Conservation (phyloP, 2,888 invertebrate species). For the Meiosimyza platycephala region DNA sequence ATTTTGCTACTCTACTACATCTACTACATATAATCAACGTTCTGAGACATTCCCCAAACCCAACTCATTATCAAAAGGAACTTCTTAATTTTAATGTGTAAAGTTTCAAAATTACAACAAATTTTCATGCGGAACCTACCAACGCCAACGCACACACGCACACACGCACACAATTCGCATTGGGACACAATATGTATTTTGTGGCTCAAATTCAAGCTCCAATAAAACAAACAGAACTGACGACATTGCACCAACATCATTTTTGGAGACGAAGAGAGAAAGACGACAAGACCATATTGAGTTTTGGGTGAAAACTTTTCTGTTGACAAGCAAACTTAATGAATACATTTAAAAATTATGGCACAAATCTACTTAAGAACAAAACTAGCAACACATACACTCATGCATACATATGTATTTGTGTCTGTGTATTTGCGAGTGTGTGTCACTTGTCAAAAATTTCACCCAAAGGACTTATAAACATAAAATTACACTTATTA, state of each 20-base stretch:
- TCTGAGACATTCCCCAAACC: neutral
- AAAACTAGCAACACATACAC: too few species aligned
- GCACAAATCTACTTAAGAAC: neutral
- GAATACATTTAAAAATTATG: conserved; percentile 13
- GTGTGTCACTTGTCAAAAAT: conserved; percentile 23
- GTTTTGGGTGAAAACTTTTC: neutral
- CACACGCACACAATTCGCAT: too few species aligned
- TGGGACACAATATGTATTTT: too few species aligned
- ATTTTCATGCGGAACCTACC: too few species aligned
- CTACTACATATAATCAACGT: too few species aligned
- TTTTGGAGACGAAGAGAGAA: neutral
- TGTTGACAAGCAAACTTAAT: neutral
- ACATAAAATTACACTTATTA: conserved; percentile 28
- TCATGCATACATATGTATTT: neutral
- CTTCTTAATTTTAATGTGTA: conserved; percentile 7
- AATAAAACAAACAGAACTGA: too few species aligned
- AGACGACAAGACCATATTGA: neutral
- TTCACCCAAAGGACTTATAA: conserved; percentile 25
- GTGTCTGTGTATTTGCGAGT: neutral
- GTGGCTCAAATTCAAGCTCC: too few species aligned
- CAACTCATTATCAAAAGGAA: neutral
- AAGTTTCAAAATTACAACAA: neutral
- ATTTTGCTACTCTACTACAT: too few species aligned
- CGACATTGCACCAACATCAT: neutral
- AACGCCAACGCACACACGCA: too few species aligned